These are phyloP conservation scores for Microcebus tavaratra DNA, from an alignment of 2,113 vertebrate genomes.

Conservation along the genomic window DNA sequence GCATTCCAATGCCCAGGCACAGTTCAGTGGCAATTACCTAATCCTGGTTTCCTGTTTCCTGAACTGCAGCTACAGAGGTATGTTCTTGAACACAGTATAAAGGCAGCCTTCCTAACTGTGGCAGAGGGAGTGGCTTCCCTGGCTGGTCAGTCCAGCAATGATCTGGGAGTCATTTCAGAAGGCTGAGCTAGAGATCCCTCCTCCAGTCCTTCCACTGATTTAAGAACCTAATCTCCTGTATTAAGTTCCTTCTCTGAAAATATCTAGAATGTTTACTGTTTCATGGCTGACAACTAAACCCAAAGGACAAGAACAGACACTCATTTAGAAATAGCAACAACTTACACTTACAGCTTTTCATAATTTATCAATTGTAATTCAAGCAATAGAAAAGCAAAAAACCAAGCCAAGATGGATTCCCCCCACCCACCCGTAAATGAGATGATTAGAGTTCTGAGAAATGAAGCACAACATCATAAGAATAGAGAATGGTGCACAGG, in stretches of 20 bases:
- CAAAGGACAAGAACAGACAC: neutral
- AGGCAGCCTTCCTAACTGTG: neutral
- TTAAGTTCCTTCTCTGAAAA: slow-evolving; percentile 41
- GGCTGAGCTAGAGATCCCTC: neutral
- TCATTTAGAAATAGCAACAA: neutral
- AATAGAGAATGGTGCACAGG: neutral
- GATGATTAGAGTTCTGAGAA: neutral
- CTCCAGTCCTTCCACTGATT: neutral
- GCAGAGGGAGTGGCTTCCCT: neutral
- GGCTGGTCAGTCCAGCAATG: neutral
- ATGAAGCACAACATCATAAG: neutral
- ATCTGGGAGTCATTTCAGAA: neutral
- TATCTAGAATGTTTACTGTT: neutral
- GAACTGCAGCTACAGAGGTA: neutral
- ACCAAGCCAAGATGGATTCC: neutral
- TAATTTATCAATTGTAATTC: neutral
- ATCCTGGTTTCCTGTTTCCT: neutral
- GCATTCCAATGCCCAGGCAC: neutral
- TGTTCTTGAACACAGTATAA: neutral
- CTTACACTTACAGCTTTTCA: neutral
- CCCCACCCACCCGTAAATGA: neutral
- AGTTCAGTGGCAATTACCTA: neutral
- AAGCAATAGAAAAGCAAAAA: slow-evolving; percentile 34
- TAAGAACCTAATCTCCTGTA: neutral
- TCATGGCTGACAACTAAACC: neutral